These are phyloP conservation scores for Hirundo rustica DNA, from an alignment of 2,797 vertebrate genomes.

Conservation along the genomic window DNA sequence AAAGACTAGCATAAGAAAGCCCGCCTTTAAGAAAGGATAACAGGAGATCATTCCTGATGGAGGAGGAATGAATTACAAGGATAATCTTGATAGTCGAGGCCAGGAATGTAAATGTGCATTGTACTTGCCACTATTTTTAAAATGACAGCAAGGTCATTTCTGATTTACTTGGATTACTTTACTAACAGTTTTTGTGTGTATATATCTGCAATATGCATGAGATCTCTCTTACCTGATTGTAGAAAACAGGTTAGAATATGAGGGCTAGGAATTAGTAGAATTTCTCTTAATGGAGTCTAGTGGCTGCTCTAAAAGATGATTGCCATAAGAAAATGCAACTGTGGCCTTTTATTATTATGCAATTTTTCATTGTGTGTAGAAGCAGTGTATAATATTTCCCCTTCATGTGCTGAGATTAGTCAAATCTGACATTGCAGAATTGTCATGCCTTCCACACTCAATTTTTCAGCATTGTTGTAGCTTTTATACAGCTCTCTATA, in stretches of 20 bases:
- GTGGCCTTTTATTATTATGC: neutral
- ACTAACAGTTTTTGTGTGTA: neutral
- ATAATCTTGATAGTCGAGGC: constrained; percentile 12
- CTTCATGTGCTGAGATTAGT: neutral
- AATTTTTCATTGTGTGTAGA: neutral
- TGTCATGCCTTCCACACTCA: neutral
- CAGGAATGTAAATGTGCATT: neutral
- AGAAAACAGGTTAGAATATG: neutral
- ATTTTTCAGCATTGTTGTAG: neutral
- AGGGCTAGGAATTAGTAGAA: neutral
- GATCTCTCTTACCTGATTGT: neutral
- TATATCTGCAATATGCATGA: constrained; percentile 2
- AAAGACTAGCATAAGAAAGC: neutral
- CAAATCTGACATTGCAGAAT: neutral
- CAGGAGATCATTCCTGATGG: neutral
- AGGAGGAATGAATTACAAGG: constrained; percentile 17
- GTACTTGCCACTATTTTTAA: neutral
- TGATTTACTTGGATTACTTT: constrained; percentile 1
- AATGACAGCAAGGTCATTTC: constrained; percentile 32
- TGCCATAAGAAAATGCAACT: neutral
- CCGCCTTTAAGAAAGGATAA: neutral
- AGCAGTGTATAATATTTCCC: neutral
- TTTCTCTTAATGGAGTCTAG: neutral
- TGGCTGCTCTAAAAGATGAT: neutral
- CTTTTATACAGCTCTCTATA: neutral